Evolutionary conservation across 2,113 vertebrate genomes (phyloP).

Genomic region (Odobenus rosmarus): DNA sequence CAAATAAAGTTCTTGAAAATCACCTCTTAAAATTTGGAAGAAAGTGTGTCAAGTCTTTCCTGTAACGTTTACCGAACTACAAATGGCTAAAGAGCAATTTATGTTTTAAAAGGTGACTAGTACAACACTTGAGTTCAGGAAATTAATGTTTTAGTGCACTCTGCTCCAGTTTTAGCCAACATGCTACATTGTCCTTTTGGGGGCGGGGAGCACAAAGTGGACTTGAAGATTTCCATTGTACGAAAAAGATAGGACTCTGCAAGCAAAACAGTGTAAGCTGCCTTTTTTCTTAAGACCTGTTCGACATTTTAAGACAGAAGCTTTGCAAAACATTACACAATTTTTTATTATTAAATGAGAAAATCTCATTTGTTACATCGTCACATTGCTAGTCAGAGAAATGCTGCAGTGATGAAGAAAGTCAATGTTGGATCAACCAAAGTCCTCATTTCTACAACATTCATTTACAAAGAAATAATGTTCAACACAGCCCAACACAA

Average conservation of each 20-base stretch:
- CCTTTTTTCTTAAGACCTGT: slow-evolving; percentile 76
- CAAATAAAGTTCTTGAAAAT: slow-evolving; percentile 79
- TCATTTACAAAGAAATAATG: slow-evolving; percentile 83
- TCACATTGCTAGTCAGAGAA: slow-evolving; percentile 87
- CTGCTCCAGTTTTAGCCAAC: slow-evolving; percentile 81
- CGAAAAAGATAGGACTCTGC: slow-evolving; percentile 74
- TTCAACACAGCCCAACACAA: slow-evolving; percentile 84
- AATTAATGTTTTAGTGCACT: slow-evolving; percentile 80
- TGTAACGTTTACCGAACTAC: slow-evolving; percentile 56
- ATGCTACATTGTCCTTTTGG: slow-evolving; percentile 75
- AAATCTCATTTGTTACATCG: slow-evolving; percentile 86
- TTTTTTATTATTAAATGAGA: slow-evolving; percentile 86
- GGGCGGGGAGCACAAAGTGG: slow-evolving; percentile 10
- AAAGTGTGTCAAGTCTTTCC: slow-evolving; percentile 65
- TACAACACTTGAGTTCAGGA: slow-evolving; percentile 76
- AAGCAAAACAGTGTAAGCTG: slow-evolving; percentile 82
- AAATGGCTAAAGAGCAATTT: slow-evolving; percentile 77
- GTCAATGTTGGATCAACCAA: slow-evolving; percentile 81
- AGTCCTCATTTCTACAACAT: slow-evolving; percentile 86
- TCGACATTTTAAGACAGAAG: slow-evolving; percentile 84
- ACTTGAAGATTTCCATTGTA: slow-evolving; percentile 72
- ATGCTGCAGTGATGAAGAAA: slow-evolving; percentile 84
- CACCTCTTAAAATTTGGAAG: slow-evolving; percentile 73
- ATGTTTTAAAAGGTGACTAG: slow-evolving; percentile 78
- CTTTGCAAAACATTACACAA: slow-evolving; percentile 86